Evolutionary conservation across 23 tunicate genomes (phyloP).

Genomic region (Corella eumyota): DNA sequence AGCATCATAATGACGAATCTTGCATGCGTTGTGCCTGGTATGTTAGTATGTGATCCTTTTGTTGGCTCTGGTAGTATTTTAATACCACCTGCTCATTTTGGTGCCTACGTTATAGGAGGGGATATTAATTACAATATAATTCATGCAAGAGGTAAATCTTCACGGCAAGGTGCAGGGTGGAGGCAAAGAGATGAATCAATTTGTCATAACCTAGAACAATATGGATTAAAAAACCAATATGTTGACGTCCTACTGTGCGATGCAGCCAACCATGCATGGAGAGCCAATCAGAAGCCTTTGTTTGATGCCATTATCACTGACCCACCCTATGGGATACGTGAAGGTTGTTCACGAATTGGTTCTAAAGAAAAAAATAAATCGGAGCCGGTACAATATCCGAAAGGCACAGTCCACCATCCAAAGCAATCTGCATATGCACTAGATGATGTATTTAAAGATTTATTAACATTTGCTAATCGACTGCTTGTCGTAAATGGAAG

Average conservation of each 20-base stretch:
- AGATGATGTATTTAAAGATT: slow-evolving; percentile 82
- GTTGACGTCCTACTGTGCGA: slow-evolving; percentile 78
- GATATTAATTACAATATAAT: slow-evolving; percentile 92
- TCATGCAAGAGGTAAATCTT: slow-evolving; percentile 88
- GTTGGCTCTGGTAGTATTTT: slow-evolving; percentile 94
- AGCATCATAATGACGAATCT: slow-evolving; percentile 83
- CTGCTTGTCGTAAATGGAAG: slow-evolving; percentile 60
- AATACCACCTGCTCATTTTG: slow-evolving; percentile 84
- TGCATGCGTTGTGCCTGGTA: slow-evolving; percentile 31
- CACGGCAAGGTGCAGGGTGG: slow-evolving; percentile 80
- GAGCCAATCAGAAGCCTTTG: slow-evolving; percentile 9
- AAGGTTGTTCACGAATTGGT: slow-evolving; percentile 69
- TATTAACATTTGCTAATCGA: slow-evolving; percentile 59
- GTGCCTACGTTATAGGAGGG: slow-evolving; percentile 72
- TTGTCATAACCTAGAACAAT: slow-evolving; percentile 45
- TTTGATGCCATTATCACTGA: slow-evolving; percentile 98
- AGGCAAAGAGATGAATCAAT: slow-evolving; percentile 76
- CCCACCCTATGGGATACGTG: slow-evolving; percentile 98
- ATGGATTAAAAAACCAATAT: slow-evolving; percentile 30
- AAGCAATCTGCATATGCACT: slow-evolving; percentile 83
- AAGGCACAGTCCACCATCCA: slow-evolving; percentile 69
- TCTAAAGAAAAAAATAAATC: slow-evolving; percentile 17
- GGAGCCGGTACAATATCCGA: slow-evolving; percentile 16
- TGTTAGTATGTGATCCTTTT: slow-evolving; percentile 85
- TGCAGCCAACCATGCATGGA: slow-evolving; percentile 78